Percentiles rank a stretch among this genome's conserved stretches.
These are phyloP conservation scores for Goniozus legneri DNA, from an alignment of 1,140 invertebrate species.

Conservation along the genomic window DNA sequence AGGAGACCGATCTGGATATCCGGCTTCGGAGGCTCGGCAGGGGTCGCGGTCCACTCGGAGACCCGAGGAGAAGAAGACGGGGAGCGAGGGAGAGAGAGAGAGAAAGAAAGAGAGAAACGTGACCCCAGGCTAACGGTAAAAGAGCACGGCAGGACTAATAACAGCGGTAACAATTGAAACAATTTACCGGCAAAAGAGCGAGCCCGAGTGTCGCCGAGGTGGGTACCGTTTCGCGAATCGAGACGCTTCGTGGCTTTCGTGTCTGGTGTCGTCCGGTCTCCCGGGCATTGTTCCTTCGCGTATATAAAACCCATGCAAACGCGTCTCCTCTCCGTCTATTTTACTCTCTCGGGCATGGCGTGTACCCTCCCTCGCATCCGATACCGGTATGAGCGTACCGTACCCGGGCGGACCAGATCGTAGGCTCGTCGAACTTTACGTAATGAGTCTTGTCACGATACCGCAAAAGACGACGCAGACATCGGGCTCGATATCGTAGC, in stretches of 20 bases:
- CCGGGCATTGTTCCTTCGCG: constrained; percentile 28
- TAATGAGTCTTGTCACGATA: not conserved
- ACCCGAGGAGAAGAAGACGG: too few relatives aligned
- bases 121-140: not conserved
- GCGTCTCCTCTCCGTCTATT: not conserved
- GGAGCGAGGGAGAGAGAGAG: too few relatives aligned
- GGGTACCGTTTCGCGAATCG: constrained; percentile 9
- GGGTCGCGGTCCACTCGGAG: not conserved
- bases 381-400: constrained; percentile 3
- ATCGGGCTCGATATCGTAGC: too few relatives aligned
- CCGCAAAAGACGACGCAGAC: not conserved
- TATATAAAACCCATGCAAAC: not conserved
- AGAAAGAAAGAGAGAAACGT: too few relatives aligned
- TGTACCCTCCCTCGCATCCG: constrained; percentile 12
- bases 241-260: constrained; percentile 30
- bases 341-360: too few relatives aligned
- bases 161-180: too few relatives aligned
- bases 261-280: constrained; percentile 33
- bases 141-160: too few relatives aligned
- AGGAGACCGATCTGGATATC: constrained; percentile 5
- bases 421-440: constrained; percentile 7
- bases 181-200: too few relatives aligned
- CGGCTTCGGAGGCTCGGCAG: too few relatives aligned
- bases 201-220: too few relatives aligned
- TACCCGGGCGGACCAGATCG: constrained; percentile 5